Evolutionary conservation across 1,140 invertebrate genomes (phyloP).

Genomic region (Prorops nasuta): DNA sequence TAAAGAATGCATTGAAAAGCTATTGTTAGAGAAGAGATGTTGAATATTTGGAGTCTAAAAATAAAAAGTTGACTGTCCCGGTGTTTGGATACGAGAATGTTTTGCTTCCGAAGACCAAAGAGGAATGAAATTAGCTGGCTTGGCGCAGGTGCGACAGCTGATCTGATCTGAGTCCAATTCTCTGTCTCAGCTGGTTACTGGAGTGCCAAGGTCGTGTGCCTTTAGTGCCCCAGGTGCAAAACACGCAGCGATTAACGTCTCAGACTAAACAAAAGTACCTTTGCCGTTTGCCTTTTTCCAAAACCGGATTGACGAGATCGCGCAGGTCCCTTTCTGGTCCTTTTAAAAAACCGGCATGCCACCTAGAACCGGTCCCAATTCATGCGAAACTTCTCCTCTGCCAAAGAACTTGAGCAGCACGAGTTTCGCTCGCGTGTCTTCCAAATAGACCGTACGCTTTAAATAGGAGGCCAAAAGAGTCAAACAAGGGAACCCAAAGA

Average conservation of each 20-base stretch:
- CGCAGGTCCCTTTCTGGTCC: slow-evolving; percentile 1
- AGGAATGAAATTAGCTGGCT: neutral
- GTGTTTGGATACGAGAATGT: no score
- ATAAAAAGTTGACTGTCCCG: no score
- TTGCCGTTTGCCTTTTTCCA: neutral
- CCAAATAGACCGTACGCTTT: no score
- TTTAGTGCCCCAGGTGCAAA: slow-evolving; percentile 26
- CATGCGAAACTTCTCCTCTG: slow-evolving; percentile 12
- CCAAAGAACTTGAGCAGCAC: slow-evolving; percentile 2
- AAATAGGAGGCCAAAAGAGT: no score
- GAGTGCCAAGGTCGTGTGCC: slow-evolving; percentile 18
- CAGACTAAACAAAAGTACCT: slow-evolving; percentile 19
- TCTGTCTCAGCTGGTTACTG: slow-evolving; percentile 11
- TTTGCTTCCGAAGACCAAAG: no score
- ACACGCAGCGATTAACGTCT: slow-evolving; percentile 16
- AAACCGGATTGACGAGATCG: neutral
- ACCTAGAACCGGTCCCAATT: slow-evolving; percentile 3
- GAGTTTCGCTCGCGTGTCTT: slow-evolving; percentile 11
- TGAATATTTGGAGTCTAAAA: no score
- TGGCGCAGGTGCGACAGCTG: slow-evolving; percentile 25
- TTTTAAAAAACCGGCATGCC: neutral
- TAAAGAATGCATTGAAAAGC: no score
- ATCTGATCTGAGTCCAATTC: slow-evolving; percentile 6
- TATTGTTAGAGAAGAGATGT: no score
- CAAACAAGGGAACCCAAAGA: no score